Evolutionary conservation across 2,113 vertebrate genomes (phyloP).

Genomic region (Passerina amoena): DNA sequence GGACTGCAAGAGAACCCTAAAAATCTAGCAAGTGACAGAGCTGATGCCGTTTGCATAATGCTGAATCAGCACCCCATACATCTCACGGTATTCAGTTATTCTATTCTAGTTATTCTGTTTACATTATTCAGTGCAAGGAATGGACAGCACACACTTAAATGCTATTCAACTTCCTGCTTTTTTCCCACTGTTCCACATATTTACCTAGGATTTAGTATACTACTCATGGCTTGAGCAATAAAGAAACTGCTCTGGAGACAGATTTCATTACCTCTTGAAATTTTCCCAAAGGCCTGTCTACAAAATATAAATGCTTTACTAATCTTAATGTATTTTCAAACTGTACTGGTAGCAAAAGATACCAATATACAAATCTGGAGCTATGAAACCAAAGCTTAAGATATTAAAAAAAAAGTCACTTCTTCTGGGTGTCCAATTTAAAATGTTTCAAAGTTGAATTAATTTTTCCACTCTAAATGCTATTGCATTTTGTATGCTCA

Average conservation of each 20-base stretch:
- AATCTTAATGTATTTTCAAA: background rate
- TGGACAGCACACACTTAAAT: background rate
- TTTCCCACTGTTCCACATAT: background rate
- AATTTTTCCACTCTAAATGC: background rate
- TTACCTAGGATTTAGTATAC: background rate
- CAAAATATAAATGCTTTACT: background rate
- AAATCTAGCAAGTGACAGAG: background rate
- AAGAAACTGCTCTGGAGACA: background rate
- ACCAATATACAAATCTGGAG: background rate
- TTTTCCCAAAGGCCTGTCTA: background rate
- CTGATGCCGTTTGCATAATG: accelerated
- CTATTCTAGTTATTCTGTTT: background rate
- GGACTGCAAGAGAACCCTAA: background rate
- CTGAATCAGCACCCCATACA: background rate
- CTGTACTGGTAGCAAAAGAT: background rate
- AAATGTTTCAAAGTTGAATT: background rate
- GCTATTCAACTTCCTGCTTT: background rate
- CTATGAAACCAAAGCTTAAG: background rate
- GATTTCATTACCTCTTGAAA: background rate
- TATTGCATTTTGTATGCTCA: background rate
- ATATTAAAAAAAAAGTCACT: background rate
- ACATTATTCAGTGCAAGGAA: background rate
- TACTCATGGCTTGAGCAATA: background rate
- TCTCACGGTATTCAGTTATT: background rate
- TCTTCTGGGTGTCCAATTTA: background rate